Base-by-base conservation (phyloP, 2,797 vertebrate genomes). In the Bryconaethiops microstoma region DNA sequence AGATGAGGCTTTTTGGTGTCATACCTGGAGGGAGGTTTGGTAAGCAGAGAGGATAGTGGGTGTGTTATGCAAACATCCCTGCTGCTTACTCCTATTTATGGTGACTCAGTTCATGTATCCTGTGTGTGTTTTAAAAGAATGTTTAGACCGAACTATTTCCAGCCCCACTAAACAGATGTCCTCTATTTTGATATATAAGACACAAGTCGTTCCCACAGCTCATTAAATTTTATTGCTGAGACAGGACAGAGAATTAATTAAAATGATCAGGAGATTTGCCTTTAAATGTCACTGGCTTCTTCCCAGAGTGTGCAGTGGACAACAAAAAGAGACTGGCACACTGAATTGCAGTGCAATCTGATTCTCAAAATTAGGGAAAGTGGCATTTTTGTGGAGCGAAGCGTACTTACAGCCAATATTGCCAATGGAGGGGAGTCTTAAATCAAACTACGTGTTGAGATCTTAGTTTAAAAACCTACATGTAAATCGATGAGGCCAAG, bases 11-110 rank as follows among this genome's bases (percentile, higher is more conserved):
- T 70, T 52, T 10, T 57, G 25, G 25, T 69, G 42, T 73, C 1
- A 16, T 70, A 74, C 54, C 68, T 78, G n/a, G 7, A 60, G 8
- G n/a, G 39, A 80, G 42, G 40, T 82, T 72, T 76, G 48, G 62
- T 14, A 62, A 65, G 68, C 63, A 45, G 19, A 50, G 52, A 68
- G 65, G 54, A 25, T 50, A 57, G 82, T 83, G 79, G 84, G 82
- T 83, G 76, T 79, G 23, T 81, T 83, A 85, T 83, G 84, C 75
- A 83, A 86, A 83, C 72, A 63, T 78, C 67, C 39, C 54, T 52
- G 52, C 50, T 60, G n/a, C 59, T 29, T 40, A 52, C 21, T 42
- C 25, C 21, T 62, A 54, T 77, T 77, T 79, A 39, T 45, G 45
- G 42, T 65, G n/a, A 39, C 19, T 2, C 29, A 71, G 29, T 62